Base-by-base conservation (phyloP, 2,797 vertebrate species). In the Sciaenops ocellatus region DNA sequence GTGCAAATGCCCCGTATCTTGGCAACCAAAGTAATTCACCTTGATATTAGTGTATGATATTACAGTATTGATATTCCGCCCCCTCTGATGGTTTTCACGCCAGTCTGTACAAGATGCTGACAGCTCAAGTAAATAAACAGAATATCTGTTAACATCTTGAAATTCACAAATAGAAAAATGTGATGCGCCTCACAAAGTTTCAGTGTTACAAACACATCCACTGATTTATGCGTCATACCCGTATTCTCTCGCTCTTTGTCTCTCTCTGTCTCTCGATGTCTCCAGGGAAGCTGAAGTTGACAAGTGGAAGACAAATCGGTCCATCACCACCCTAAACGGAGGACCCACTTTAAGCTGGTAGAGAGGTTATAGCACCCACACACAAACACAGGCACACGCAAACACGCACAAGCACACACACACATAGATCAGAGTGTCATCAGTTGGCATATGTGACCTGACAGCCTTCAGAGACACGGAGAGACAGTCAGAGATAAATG, bases 291-390 rank as follows among this genome's bases (percentile, higher is more conserved):
- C 70, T 41, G 65, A 66, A 70, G 83, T 78, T 90, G 89, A 90
- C 92, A 92, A 86, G 80, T 70, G 72, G 79, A 89, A 90, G 90
- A 91, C 86, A 91, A 89, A 92, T 91, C 75, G 54, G 73, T 74
- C 82, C 82, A 72, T 84, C 79, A 61, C 55, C 69, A 82, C 69
- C 78, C 48, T 74, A 86, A 91, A 85, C 46, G 24, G 80, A 83
- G 70, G 69, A 72, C 73, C 59, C 46, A 74, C 68, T 83, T 81
- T 65, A 72, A 87, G 76, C 69, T 75, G 59, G 65, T 63, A 61
- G 59, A 56, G 82, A 85, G 84, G 81, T 89, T 82, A 84, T 13
- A 76, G 68, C 69, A 64, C 69, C 48, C 72, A 61, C 67, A 78
- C 51, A n/a, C 61, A 73, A 46, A 46, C 54, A 60, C 55, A 57